Evolutionary conservation across 2,888 invertebrate species (phyloP), one percentile per base, ranked within the genome.

Genomic region (Panopea generosa): DNA sequence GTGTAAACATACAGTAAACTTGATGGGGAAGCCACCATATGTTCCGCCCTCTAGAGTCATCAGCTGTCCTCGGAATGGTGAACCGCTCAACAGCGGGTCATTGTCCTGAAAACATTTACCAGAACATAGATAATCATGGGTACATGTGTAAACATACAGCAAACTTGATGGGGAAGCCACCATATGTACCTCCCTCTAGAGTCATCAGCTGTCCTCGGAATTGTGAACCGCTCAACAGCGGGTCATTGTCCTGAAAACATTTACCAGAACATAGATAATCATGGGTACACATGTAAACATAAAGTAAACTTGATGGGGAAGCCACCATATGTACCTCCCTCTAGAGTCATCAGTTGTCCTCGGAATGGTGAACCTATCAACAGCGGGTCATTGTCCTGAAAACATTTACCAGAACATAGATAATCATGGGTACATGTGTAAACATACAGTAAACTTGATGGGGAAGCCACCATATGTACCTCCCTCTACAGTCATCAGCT

Each of bases 281-380:
- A n/a, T n/a, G n/a, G n/a, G n/a, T n/a, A n/a, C n/a, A n/a, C n/a
- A n/a, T n/a, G n/a, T n/a, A n/a, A n/a, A n/a, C n/a, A n/a, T n/a
- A n/a, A n/a, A n/a, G n/a, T n/a, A n/a, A 98, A 94, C 89, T 96
- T 95, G 70, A 96, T 94, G 1, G 98, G 97, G 93, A 96, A 98
- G 49, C 96, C 96, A 74, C 97, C 97, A 72, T 91, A 91, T 71
- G 94, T 94, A 61, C 94, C 95, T 47, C 95, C 92, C 50, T 93
- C 92, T 55, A 92, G 81, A 52, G 89, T 94, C 72, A 92, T 82
- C 55, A 92, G 72, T 38, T 87, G 86, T 9, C 89, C 88, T 82
- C 90, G 90, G 52, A 91, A 85, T 11, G 92, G 90, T 4, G 93
- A 90, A 14, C 91, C 90, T 66, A 93, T 92, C 27, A 93, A 83